Conservation (phyloP, 1,140 invertebrate species). For the Drosophila leontia region DNA sequence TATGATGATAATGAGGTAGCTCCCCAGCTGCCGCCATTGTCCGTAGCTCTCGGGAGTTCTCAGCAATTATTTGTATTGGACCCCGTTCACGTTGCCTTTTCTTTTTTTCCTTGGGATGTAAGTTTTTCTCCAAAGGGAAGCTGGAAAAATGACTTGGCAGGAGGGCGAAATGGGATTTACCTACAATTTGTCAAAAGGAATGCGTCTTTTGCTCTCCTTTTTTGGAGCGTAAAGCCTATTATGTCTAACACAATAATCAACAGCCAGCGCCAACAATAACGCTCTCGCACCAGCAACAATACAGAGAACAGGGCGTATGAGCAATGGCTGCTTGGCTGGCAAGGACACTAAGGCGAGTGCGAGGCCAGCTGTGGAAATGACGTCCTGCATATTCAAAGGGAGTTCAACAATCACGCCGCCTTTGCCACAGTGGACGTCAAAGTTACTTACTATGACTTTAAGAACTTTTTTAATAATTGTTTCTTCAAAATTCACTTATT, state of each 20-base stretch:
- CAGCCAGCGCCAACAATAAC: constrained; percentile 42
- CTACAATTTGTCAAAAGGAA: constrained; percentile 79
- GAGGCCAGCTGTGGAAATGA: constrained; percentile 58
- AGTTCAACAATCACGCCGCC: constrained; percentile 23
- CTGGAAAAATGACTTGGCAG: constrained; percentile 62
- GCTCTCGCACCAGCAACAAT: constrained; percentile 43
- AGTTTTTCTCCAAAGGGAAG: constrained; percentile 6
- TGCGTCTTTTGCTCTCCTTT: constrained; percentile 52
- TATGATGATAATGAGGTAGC: constrained; percentile 17
- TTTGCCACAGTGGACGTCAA: constrained; percentile 7
- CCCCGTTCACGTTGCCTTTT: constrained; percentile 6
- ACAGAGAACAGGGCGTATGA: constrained; percentile 69
- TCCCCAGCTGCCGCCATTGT: constrained; percentile 33
- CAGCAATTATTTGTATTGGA: constrained; percentile 79
- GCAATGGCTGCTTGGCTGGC: constrained; percentile 45
- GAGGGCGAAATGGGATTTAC: constrained; percentile 67
- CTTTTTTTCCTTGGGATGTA: background rate
- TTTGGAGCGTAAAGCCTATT: constrained; percentile 84
- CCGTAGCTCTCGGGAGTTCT: constrained; percentile 43
- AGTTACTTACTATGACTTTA: background rate
- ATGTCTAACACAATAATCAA: constrained; percentile 85
- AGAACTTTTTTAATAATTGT: background rate
- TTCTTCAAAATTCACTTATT: background rate
- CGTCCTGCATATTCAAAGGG: constrained; percentile 74
- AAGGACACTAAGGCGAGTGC: constrained; percentile 12